These are phyloP conservation scores for Epizoanthus ramosus DNA, from an alignment of 92 coral and sea anemone genomes.

Conservation along the genomic window DNA sequence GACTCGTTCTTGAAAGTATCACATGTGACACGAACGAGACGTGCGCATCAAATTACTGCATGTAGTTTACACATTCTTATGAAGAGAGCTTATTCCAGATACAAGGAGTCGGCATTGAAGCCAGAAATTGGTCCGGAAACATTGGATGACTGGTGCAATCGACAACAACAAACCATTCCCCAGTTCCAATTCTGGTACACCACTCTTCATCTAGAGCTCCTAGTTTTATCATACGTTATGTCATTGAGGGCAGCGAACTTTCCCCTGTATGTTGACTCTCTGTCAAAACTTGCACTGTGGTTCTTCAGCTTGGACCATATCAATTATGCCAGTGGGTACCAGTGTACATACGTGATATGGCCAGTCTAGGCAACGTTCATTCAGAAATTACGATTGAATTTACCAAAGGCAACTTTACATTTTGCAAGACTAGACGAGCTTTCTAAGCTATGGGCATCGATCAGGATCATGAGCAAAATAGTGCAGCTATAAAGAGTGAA, in stretches of 20 bases:
- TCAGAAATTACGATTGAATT: conserved; percentile 3
- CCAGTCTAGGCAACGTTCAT: neutral
- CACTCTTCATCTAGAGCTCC: conserved; percentile 19
- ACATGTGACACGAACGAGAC: too few species aligned
- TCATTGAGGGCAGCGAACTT: conserved; percentile 36
- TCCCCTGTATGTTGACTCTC: conserved; percentile 26
- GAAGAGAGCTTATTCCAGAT: too few species aligned
- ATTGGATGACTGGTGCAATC: too few species aligned
- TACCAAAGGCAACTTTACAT: conserved; percentile 3
- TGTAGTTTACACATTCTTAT: too few species aligned
- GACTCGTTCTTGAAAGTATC: too few species aligned
- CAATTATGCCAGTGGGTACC: neutral
- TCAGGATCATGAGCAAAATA: conserved; percentile 51
- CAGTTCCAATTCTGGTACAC: conserved; percentile 21
- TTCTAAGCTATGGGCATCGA: conserved; percentile 50
- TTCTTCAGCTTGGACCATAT: conserved; percentile 14
- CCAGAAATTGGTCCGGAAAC: too few species aligned
- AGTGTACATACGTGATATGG: conserved; percentile 43
- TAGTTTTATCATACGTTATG: conserved; percentile 10
- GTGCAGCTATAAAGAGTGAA: too few species aligned
- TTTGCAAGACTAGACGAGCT: conserved; percentile 28
- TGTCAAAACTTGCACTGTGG: conserved; percentile 31
- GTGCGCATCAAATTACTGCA: too few species aligned
- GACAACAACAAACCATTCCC: too few species aligned
- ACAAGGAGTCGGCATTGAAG: too few species aligned